A percentile compares a stretch with the other conserved stretches of the same genome.
phyloP scores from a whole-genome alignment of 1,140 invertebrate genomes.

The Saxidomus purpurata region DNA sequence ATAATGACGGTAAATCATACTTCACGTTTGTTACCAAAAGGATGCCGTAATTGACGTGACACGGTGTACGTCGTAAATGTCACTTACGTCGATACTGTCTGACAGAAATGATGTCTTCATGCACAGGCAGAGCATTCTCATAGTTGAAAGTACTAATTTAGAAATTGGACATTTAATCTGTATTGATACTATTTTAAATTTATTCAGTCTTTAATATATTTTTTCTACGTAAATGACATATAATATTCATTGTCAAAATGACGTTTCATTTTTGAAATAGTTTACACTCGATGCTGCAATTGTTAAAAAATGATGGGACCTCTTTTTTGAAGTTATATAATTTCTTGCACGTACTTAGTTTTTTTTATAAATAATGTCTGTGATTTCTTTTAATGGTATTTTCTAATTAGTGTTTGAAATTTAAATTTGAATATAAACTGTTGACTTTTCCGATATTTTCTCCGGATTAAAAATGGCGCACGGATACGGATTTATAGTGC shows the following conservation, averaged over 20 bases:
- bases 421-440: too few relatives aligned
- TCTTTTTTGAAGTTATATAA: too few relatives aligned
- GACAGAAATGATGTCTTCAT: slow-evolving; percentile 19
- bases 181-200: not conserved
- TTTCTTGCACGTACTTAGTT: too few relatives aligned
- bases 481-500: not conserved
- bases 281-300: too few relatives aligned
- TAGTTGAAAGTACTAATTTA: not conserved
- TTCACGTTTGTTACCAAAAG: slow-evolving; percentile 17
- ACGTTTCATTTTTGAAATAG: too few relatives aligned
- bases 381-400: not conserved
- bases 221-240: too few relatives aligned
- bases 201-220: too few relatives aligned
- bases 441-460: not conserved
- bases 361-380: not conserved
- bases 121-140: not conserved
- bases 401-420: too few relatives aligned
- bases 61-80: slow-evolving; percentile 13
- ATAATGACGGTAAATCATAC: slow-evolving; percentile 17
- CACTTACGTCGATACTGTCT: not conserved
- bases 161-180: not conserved
- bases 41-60: slow-evolving; percentile 25
- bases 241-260: too few relatives aligned
- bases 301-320: too few relatives aligned
- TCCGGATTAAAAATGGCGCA: not conserved